A percentile compares a stretch with the other conserved stretches of the same genome.
Conservation (phyloP, 2,888 invertebrate species). For the Polyploca ridens region DNA sequence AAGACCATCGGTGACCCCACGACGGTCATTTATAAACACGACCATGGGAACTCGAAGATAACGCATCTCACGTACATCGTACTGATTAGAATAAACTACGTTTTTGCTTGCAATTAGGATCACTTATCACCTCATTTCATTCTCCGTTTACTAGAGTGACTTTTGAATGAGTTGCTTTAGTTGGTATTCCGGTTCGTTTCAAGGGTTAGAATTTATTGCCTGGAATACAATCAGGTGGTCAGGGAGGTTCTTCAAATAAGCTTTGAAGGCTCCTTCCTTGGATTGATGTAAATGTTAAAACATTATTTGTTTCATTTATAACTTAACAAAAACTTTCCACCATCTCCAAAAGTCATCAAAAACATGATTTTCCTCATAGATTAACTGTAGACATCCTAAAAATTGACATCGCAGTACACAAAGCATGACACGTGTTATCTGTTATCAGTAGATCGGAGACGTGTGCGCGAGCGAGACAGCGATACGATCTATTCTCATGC, state of each 20-base stretch:
- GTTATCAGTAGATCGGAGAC: constrained; percentile 46
- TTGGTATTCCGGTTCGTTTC: neutral
- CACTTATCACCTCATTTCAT: constrained; percentile 25
- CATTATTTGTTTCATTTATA: neutral
- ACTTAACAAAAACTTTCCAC: neutral
- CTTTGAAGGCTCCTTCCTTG: no score
- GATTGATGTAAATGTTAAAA: no score
- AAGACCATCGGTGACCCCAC: constrained; percentile 70
- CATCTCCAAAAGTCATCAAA: constrained; percentile 2
- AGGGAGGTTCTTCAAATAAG: neutral
- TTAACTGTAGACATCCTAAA: constrained; percentile 31
- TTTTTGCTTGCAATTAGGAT: constrained; percentile 56
- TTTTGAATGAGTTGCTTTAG: constrained; percentile 12
- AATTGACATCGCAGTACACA: constrained; percentile 37
- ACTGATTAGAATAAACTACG: constrained; percentile 60
- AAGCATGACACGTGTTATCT: constrained; percentile 50
- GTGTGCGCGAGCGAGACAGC: constrained; percentile 62
- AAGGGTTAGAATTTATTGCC: constrained; percentile 1
- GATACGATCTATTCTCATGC: constrained; percentile 79
- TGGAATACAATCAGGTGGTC: neutral
- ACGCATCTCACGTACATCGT: constrained; percentile 74
- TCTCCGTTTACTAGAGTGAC: constrained; percentile 15
- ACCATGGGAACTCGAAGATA: constrained; percentile 78
- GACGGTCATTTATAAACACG: constrained; percentile 78
- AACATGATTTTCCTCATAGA: constrained; percentile 23